Evolutionary conservation across 2,797 vertebrate genomes (phyloP), one percentile per base, ranked within the genome.

Genomic region (Chaetodon trifasciatus): DNA sequence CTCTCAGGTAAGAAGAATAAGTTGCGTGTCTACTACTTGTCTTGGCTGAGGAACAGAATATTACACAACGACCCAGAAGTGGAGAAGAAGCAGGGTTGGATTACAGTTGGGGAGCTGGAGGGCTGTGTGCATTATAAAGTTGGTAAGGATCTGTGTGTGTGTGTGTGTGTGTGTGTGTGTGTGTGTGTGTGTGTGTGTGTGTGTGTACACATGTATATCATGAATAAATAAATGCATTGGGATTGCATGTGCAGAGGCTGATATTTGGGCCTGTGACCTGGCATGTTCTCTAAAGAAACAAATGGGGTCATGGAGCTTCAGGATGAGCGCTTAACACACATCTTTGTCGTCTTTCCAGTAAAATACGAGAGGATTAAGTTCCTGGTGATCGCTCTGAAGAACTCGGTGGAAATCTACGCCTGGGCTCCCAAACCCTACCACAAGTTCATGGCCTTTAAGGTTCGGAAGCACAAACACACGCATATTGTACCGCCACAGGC

Each of bases 101-200:
- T 98, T 79, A 99, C 98, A 0, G 98, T 99, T 0, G 98, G 98
- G 17, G 98, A 99, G 62, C 91, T 99, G 91, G 98, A 99, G 91
- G 97, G 98, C 86, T 99, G 98, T 67, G 97, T 99, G 83, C 98
- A 99, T 94, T 99, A 99, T 93, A 99, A 99, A 99, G 98, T 99
- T 0, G 98, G 98, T 99, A 92, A 90, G 89, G 13, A n/a, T 63
- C n/a, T 40, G 21, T 70, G 9, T 70, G 16, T 42, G 23, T 44
- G 13, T 28, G 8, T 69, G 39, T 23, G 17, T 53, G 8, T 53
- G 9, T 50, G 4, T 32, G 17, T 56, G 8, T 40, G 21, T 70
- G 9, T 70, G 16, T 42, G 23, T 44, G 13, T 28, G 8, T 69
- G 39, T 23, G 17, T 53, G 8, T 53, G 9, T 50, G 4, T 32